Evolutionary conservation across 2,888 invertebrate genomes (phyloP).

Genomic region (Rugalucina vietnamica): DNA sequence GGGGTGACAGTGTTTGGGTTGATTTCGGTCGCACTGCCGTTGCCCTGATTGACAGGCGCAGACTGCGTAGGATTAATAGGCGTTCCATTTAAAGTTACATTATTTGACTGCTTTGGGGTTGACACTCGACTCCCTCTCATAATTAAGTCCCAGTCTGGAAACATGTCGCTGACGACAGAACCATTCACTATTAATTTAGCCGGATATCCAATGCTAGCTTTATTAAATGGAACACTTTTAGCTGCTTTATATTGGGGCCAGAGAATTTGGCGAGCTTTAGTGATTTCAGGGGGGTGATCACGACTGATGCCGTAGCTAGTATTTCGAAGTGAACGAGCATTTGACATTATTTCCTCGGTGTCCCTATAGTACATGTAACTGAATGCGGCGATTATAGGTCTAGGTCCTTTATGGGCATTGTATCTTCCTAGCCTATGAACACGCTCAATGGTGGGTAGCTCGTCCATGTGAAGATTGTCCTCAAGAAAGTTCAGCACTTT

Average conservation of each 20-base stretch:
- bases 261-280: background rate
- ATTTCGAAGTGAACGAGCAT: background rate
- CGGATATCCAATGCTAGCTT: background rate
- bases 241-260: background rate
- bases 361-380: background rate
- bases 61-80: background rate
- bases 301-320: background rate
- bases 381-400: background rate
- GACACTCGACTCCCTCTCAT: background rate
- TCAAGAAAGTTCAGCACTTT: background rate
- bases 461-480: constrained; percentile 18
- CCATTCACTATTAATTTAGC: background rate
- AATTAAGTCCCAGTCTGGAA: background rate
- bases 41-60: background rate
- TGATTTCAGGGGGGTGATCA: background rate
- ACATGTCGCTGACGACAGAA: background rate
- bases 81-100: background rate
- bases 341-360: background rate
- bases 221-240: background rate
- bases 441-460: background rate
- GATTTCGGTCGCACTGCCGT: background rate
- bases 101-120: background rate
- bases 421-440: background rate
- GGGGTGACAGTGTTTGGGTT: background rate
- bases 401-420: background rate